Evolutionary conservation across 2,888 invertebrate genomes (phyloP).

Genomic region (Cerastoderma edule): DNA sequence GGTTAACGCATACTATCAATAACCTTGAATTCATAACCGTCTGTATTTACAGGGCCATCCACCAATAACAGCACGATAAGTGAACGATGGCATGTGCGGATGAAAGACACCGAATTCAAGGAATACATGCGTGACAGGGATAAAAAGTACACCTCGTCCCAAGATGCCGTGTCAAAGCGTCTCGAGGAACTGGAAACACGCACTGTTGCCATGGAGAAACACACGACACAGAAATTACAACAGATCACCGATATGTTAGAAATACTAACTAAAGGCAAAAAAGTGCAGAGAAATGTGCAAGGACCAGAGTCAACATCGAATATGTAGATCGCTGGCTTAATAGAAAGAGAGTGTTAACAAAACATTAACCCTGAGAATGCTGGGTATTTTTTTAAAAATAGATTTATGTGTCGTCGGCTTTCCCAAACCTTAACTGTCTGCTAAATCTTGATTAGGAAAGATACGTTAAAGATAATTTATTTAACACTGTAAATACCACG

Average conservation of each 20-base stretch:
- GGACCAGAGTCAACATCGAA: too few species aligned
- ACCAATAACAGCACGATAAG: neutral
- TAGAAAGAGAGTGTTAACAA: too few species aligned
- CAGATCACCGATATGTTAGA: slow-evolving; percentile 44
- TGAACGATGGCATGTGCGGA: slow-evolving; percentile 50
- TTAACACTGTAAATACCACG: too few species aligned
- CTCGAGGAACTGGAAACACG: slow-evolving; percentile 53
- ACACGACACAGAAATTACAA: slow-evolving; percentile 49
- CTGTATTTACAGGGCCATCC: neutral
- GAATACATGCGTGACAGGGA: slow-evolving; percentile 43
- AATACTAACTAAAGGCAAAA: slow-evolving; percentile 13
- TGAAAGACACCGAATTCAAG: slow-evolving; percentile 33
- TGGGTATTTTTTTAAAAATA: too few species aligned
- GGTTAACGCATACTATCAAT: too few species aligned
- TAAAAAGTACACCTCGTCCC: slow-evolving; percentile 20
- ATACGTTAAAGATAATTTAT: too few species aligned
- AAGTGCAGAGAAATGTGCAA: neutral
- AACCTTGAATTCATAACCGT: slow-evolving; percentile 4
- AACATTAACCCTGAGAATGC: too few species aligned
- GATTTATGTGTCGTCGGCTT: too few species aligned
- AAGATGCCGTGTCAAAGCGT: slow-evolving; percentile 42
- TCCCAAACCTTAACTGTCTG: too few species aligned
- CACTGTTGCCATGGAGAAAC: slow-evolving; percentile 47
- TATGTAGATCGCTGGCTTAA: too few species aligned
- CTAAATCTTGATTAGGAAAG: too few species aligned